Base-by-base conservation (phyloP, 2,113 vertebrate genomes). In the Melanostigma gelatinosum region DNA sequence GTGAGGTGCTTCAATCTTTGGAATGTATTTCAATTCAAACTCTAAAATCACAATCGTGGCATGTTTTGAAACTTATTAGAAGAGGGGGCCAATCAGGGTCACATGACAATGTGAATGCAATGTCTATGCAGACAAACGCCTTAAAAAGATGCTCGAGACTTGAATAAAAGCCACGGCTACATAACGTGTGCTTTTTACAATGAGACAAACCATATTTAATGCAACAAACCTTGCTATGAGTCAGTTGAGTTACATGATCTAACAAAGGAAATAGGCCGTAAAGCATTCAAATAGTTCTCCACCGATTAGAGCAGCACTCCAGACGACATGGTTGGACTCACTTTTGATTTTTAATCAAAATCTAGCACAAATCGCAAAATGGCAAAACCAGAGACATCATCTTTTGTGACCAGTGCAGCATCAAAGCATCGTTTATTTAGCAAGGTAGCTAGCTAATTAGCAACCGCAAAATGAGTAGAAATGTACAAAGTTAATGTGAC, bases 1-100 rank as follows among this genome's bases (percentile, higher is more conserved):
- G 22, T 44, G 44, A 42, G 24, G 34, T 40, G 36, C n/a, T 29
- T 15, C 40, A 1, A 29, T 13, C 52, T 54, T 22, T 54, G 34
- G 15, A 62, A 36, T 34, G 67, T 57, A 11, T 68, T 63, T 72
- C 18, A 36, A 9, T 64, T 10, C 58, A 54, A 73, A 82, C 36
- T 68, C 54, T 16, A 42, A 72, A 77, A 48, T 50, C 15, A 24
- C 24, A 29, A 46, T 18, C 4, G 11, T 1, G 55, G 34, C 4
- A 34, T 34, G 34, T 34, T 34, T 34, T 34, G 34, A 34, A 34
- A 34, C 34, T 34, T 34, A 34, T 34, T 6, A 34, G 34, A 34
- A 34, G 34, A 34, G 34, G 34, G 34, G 58, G 10, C 32, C 20
- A 55, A 62, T 57, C 29, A 64, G 20, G 15, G 52, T 29, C 16